Base-by-base conservation (phyloP, 2,797 vertebrate genomes). In the Erpetoichthys calabaricus region DNA sequence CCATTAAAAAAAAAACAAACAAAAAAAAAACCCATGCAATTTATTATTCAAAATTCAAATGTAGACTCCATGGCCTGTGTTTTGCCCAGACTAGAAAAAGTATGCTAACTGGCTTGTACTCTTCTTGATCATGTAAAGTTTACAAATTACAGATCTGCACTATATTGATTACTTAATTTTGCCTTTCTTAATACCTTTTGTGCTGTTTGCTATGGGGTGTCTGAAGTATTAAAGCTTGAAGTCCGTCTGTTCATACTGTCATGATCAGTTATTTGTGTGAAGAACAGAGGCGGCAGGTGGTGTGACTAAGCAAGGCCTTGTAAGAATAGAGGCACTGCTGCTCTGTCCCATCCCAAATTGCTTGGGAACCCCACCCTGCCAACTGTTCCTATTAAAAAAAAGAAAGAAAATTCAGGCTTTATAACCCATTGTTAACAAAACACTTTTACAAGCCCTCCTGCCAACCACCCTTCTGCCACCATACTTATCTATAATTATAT, bases 221-320 rank as follows among this genome's bases (percentile, higher is more conserved):
- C 72, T 69, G 72, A 70, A 68, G 75, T 73, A 75, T 75, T 71
- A 74, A 73, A 70, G 61, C 63, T 67, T 58, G 71, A 67, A 72
- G 73, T 75, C 87, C 82, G 87, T 92, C 89, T 92, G 90, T 86
- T 86, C 69, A 80, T 75, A 77, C 77, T 89, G 87, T 89, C 88
- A 84, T 78, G 67, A 79, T 78, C 76, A 82, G 87, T 85, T 86
- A 84, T 78, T 79, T 70, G 73, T 69, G 74, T 80, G 76, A 86
- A 91, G 89, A 93, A 91, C 89, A 83, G 86, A 74, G 84, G 82
- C 85, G 90, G 94, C 94, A 97, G 94, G 91, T 98, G 94, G 94
- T 94, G 91, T 94, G 90, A 92, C 91, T 92, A 90, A 97, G 90
- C 81, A 76, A 81, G 78, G 83, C 83, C 86, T 82, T 69, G 51